A percentile compares a stretch with the other conserved stretches of the same genome.
These are phyloP conservation scores for Barnardius zonarius DNA, from an alignment of 2,113 vertebrate genomes.

Conservation along the genomic window DNA sequence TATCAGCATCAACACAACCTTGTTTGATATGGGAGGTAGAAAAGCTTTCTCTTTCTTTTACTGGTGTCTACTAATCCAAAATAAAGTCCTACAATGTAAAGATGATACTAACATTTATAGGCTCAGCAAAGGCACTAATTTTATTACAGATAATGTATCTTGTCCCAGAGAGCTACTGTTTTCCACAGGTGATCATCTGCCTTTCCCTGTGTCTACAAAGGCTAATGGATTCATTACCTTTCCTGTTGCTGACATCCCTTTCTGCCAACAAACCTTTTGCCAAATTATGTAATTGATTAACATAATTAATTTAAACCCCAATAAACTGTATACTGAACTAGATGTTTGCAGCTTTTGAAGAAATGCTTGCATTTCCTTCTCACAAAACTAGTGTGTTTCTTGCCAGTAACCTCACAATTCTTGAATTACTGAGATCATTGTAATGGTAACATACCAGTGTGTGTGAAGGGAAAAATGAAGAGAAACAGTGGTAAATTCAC, in stretches of 20 bases:
- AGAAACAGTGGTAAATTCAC: neutral
- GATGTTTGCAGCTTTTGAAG: neutral
- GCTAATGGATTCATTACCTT: neutral
- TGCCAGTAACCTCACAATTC: neutral
- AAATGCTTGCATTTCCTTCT: neutral
- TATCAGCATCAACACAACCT: neutral
- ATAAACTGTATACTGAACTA: neutral
- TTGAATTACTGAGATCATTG: neutral
- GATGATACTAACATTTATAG: neutral
- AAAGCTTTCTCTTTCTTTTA: neutral
- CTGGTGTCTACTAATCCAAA: neutral
- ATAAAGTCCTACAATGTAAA: neutral
- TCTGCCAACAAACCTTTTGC: neutral
- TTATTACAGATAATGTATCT: neutral
- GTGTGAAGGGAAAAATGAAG: neutral
- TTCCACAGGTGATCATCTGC: neutral
- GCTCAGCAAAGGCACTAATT: neutral
- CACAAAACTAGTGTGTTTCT: neutral
- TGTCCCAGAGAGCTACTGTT: neutral
- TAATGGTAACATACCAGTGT: rapidly evolving
- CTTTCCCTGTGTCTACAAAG: neutral
- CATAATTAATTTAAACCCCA: neutral
- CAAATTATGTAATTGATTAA: neutral
- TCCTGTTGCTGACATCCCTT: neutral
- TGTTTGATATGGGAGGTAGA: neutral